Evolutionary conservation across 2,113 vertebrate genomes (phyloP).

Genomic region (Rattus rattus): DNA sequence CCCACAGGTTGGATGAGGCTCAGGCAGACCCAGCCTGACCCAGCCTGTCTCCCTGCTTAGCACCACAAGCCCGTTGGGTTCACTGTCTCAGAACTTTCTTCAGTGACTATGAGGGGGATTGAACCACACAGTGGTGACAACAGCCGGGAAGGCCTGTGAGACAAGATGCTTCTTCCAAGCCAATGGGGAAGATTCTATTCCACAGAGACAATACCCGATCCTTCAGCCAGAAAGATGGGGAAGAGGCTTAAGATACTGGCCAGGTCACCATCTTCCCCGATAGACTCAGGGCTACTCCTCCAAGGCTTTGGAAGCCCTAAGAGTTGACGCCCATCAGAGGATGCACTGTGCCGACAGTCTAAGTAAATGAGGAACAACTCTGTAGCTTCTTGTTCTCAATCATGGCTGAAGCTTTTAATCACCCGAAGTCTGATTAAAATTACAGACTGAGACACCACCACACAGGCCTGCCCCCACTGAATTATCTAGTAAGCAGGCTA

Average conservation of each 20-base stretch:
- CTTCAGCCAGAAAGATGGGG: accelerated
- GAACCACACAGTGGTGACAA: not conserved
- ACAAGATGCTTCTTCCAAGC: not conserved
- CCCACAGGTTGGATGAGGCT: not conserved
- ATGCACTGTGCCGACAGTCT: not conserved
- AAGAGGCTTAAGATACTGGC: not conserved
- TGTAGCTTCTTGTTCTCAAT: not conserved
- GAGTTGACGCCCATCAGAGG: not conserved
- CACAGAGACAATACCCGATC: not conserved
- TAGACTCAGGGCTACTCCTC: not conserved
- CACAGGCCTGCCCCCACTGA: not conserved
- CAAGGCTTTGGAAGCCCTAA: not conserved
- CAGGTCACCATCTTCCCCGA: not conserved
- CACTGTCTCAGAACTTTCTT: not conserved
- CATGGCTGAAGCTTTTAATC: not conserved
- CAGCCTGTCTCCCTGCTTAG: not conserved
- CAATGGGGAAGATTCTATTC: not conserved
- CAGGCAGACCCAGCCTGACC: not conserved
- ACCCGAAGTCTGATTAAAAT: not conserved
- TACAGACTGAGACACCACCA: not conserved
- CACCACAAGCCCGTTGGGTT: not conserved
- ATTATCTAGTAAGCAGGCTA: not conserved
- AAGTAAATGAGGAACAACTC: not conserved
- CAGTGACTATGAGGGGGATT: not conserved
- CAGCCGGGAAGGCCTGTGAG: not conserved